Evolutionary conservation across 30 jellyfish, hydroid and myxozoan species (phyloP).

Genomic region (Euphysa ruthae): DNA sequence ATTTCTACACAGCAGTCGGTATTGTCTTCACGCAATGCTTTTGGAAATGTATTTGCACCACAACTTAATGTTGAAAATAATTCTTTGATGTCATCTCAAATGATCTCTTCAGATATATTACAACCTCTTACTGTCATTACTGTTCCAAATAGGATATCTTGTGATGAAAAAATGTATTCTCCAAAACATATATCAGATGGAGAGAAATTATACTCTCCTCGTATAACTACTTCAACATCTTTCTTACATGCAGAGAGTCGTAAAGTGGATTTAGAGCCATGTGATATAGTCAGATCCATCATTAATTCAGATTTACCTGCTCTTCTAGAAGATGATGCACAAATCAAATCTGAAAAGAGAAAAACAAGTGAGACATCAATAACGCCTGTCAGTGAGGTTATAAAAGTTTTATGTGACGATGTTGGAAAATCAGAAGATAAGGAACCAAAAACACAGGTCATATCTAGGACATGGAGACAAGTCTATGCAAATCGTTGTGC

Average conservation of each 20-base stretch:
- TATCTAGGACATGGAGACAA: too few relatives aligned
- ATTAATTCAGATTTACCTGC: conserved; percentile 18
- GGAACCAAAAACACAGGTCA: too few relatives aligned
- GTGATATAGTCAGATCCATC: conserved; percentile 16
- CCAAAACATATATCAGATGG: conserved; percentile 25
- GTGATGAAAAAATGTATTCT: conserved; percentile 25
- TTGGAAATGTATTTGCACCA: too few relatives aligned
- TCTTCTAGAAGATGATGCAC: too few relatives aligned
- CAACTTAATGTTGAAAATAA: neutral
- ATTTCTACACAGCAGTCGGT: too few relatives aligned
- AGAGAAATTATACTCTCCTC: conserved; percentile 13
- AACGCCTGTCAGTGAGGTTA: too few relatives aligned
- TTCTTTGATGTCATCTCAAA: neutral
- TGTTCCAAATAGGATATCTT: neutral
- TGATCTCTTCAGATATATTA: too few relatives aligned
- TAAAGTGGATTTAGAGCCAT: conserved; percentile 36
- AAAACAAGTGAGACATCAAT: too few relatives aligned
- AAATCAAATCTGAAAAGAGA: too few relatives aligned
- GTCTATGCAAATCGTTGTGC: neutral
- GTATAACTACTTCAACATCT: neutral
- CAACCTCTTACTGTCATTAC: conserved; percentile 13
- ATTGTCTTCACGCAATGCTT: too few relatives aligned
- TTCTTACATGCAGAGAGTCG: neutral
- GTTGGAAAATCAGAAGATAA: too few relatives aligned
- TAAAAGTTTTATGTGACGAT: too few relatives aligned